These are phyloP conservation scores for Patiria miniata DNA, from an alignment of 35 echinoderm and acorn worm genomes.

Conservation along the genomic window DNA sequence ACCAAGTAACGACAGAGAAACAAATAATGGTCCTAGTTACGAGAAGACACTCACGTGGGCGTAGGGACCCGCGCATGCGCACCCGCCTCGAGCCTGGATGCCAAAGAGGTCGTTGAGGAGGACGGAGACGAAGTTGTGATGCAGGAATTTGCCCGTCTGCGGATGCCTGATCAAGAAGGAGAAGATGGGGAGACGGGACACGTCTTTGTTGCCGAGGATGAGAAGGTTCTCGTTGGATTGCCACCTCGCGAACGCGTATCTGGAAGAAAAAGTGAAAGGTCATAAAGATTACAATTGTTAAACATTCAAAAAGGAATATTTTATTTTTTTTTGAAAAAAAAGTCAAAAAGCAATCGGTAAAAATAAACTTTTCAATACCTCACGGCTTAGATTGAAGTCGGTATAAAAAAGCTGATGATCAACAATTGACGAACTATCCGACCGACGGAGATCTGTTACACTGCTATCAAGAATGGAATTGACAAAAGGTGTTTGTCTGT, in stretches of 20 bases:
- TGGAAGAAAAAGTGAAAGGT: slow-evolving; percentile 3
- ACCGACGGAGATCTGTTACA: too few species aligned
- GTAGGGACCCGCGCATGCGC: slow-evolving; percentile 97
- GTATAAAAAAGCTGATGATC: too few species aligned
- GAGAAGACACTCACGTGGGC: slow-evolving; percentile 75
- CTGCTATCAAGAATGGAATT: too few species aligned
- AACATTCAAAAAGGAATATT: too few species aligned
- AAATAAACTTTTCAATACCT: too few species aligned
- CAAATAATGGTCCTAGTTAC: not conserved
- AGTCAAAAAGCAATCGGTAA: too few species aligned
- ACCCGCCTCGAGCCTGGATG: slow-evolving; percentile 96
- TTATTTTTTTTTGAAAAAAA: too few species aligned
- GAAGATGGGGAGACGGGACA: slow-evolving; percentile 87
- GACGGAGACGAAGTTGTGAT: slow-evolving; percentile 96
- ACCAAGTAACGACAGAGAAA: too few species aligned
- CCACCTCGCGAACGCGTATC: slow-evolving; percentile 83
- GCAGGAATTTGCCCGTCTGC: slow-evolving; percentile 83
- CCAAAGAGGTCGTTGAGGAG: slow-evolving; percentile 95
- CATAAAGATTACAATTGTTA: not conserved
- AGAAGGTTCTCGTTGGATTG: slow-evolving; percentile 78
- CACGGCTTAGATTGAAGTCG: too few species aligned
- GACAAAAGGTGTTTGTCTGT: not conserved
- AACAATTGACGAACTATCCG: too few species aligned
- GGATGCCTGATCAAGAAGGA: slow-evolving; percentile 87
- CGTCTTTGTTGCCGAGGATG: slow-evolving; percentile 74